A percentile compares a stretch with the other conserved stretches of the same genome.
These are phyloP conservation scores for Tridacna crocea DNA, from an alignment of 2,888 invertebrate species.

Conservation along the genomic window DNA sequence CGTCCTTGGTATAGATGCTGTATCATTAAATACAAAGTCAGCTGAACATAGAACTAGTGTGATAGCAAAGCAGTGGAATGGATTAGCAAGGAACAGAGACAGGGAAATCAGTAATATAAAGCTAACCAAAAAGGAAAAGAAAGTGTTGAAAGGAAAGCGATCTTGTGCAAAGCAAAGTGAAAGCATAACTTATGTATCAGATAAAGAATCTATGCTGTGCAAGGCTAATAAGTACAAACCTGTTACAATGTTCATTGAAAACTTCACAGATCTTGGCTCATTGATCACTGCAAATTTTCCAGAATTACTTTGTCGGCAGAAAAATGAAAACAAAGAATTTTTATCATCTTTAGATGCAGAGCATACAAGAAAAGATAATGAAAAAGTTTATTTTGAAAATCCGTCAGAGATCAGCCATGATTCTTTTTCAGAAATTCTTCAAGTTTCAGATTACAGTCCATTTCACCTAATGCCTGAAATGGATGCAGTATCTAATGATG, in stretches of 20 bases:
- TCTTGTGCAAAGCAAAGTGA: not conserved
- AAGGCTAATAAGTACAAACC: slow-evolving; percentile 59
- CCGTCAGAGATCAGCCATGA: too few relatives aligned
- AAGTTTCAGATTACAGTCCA: not conserved
- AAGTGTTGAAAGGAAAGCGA: slow-evolving; percentile 38
- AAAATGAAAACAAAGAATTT: not conserved
- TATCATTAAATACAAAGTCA: slow-evolving; percentile 88
- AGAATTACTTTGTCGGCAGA: slow-evolving; percentile 19
- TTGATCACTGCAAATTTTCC: slow-evolving; percentile 54
- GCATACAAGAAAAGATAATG: not conserved
- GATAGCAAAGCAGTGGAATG: slow-evolving; percentile 74
- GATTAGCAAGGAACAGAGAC: slow-evolving; percentile 62
- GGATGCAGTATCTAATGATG: not conserved
- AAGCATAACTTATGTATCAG: not conserved
- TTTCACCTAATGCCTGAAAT: not conserved
- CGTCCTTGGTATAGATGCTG: slow-evolving; percentile 93
- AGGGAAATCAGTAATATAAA: slow-evolving; percentile 77
- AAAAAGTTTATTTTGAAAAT: too few relatives aligned
- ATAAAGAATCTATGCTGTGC: not conserved
- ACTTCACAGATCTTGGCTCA: slow-evolving; percentile 62
- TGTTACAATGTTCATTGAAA: slow-evolving; percentile 69
- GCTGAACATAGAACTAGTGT: slow-evolving; percentile 85
- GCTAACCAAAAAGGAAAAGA: slow-evolving; percentile 85
- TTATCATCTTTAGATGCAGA: not conserved
- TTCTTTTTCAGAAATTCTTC: too few relatives aligned